These are phyloP conservation scores for Agrenia bidenticulata DNA, from an alignment of 2,888 invertebrate genomes.

Conservation along the genomic window DNA sequence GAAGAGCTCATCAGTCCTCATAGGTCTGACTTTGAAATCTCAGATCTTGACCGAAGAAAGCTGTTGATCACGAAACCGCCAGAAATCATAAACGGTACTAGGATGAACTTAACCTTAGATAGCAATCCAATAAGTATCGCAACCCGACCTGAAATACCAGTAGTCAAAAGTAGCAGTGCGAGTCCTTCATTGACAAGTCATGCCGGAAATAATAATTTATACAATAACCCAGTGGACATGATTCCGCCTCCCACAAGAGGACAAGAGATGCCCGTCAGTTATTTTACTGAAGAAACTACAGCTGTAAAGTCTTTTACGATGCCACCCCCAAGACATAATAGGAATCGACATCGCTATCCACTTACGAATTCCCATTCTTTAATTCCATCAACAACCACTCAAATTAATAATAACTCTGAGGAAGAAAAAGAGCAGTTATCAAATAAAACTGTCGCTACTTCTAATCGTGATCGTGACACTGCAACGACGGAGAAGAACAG, in stretches of 20 bases:
- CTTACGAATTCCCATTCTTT: slow-evolving; percentile 41
- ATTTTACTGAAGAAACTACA: slow-evolving; percentile 32
- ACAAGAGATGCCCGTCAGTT: slow-evolving; percentile 25
- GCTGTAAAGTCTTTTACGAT: slow-evolving; percentile 19
- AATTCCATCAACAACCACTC: slow-evolving; percentile 31
- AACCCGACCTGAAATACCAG: neutral
- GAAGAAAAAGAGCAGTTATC: slow-evolving; percentile 5
- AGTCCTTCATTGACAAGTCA: neutral
- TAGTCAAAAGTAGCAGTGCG: slow-evolving; percentile 11
- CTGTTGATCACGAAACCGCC: neutral
- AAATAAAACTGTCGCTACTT: neutral
- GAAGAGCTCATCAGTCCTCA: slow-evolving; percentile 8
- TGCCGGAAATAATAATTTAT: neutral
- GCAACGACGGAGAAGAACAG: neutral
- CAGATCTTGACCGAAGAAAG: neutral
- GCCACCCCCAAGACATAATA: slow-evolving; percentile 24
- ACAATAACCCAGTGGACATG: slow-evolving; percentile 17
- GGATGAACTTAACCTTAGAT: neutral
- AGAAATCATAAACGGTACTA: slow-evolving; percentile 7
- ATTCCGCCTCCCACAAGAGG: slow-evolving; percentile 16
- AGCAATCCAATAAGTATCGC: slow-evolving; percentile 11
- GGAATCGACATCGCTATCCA: slow-evolving; percentile 41
- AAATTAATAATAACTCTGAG: neutral
- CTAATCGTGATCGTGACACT: slow-evolving; percentile 25
- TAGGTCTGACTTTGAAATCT: neutral